Base-by-base conservation (phyloP, 2,888 invertebrate species). In the Abrostola triplasia region DNA sequence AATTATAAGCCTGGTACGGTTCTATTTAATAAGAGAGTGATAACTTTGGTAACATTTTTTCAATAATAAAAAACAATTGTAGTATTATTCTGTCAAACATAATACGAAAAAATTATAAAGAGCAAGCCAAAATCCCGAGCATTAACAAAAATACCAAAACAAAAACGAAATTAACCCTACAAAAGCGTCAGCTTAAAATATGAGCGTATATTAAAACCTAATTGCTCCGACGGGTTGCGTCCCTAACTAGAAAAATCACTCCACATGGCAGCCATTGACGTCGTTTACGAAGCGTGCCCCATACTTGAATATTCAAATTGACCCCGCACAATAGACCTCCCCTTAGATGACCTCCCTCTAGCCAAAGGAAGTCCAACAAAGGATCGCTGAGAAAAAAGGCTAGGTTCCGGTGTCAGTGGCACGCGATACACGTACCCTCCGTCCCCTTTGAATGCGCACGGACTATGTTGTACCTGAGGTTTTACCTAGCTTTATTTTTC, bases 231-330 rank as follows among this genome's bases (percentile, higher is more conserved):
- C 62, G 59, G 65, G 44, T 66, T 65, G 61, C 66, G 64, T 61
- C 54, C 64, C 56, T 65, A 65, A 64, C 67, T 63, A 68, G 55
- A 69, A 78, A 77, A 81, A 81, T 77, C 76, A 71, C 62, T 71
- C 67, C 80, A 74, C 69, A 71, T 57, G 60, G 55, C 62, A 70
- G 59, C 77, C 79, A 90, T 89, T 86, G 87, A 87, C 88, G 84
- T 86, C 86, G 85, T 87, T 87, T 86, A 85, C 85, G 76, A 84
- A 85, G 80, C 87, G 84, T 86, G 85, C 85, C 67, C 86, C 85
- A 87, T 87, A 88, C 90, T 91, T 90, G 89, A 89, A 91, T 92
- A 92, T 92, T 92, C 89, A 92, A 92, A 92, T 91, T 87, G 87
- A 85, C 83, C 79, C 79, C 67, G 84, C 85, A 91, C 90, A 90